phyloP scores from a whole-genome alignment of 92 coral and sea anemone genomes.

The Ricordea florida region DNA sequence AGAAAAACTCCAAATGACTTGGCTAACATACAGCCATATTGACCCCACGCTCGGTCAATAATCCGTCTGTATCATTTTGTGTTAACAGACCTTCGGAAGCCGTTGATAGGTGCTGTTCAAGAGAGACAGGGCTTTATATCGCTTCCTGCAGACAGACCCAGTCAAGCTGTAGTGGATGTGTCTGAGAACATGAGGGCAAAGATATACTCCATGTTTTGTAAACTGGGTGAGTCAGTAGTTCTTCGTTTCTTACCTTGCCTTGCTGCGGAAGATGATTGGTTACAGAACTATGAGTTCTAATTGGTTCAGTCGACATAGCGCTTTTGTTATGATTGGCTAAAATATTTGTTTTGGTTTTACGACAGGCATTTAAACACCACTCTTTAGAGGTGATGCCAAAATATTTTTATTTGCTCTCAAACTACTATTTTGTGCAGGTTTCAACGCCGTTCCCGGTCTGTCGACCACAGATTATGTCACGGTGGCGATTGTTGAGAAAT shows the following conservation, averaged over 20 bases:
- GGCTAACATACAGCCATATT: too few relatives aligned
- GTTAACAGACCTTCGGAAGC: conserved; percentile 74
- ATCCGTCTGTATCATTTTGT: neutral
- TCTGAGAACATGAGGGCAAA: conserved; percentile 98
- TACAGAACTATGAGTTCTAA: too few relatives aligned
- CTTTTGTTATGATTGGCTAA: neutral
- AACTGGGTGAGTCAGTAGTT: conserved; percentile 94
- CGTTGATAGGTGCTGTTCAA: conserved; percentile 86
- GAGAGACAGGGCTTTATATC: conserved; percentile 78
- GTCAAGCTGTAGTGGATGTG: conserved; percentile 92
- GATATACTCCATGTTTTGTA: conserved; percentile 91
- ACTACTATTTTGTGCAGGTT: conserved; percentile 67
- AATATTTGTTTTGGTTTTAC: neutral
- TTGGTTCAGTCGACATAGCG: neutral
- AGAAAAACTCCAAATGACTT: neutral
- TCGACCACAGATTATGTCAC: conserved; percentile 90
- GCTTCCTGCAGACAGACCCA: conserved; percentile 91
- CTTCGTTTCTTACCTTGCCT: too few relatives aligned
- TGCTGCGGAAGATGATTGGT: too few relatives aligned
- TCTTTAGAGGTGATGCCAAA: too few relatives aligned
- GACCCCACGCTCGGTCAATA: too few relatives aligned
- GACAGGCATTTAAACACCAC: too few relatives aligned
- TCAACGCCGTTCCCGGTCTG: conserved; percentile 93
- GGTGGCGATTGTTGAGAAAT: conserved; percentile 89
- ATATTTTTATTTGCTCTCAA: too few relatives aligned